A percentile compares a stretch with the other conserved stretches of the same genome.
Conservation (phyloP, 2,888 invertebrate species). For the Cacoxenus indagator region DNA sequence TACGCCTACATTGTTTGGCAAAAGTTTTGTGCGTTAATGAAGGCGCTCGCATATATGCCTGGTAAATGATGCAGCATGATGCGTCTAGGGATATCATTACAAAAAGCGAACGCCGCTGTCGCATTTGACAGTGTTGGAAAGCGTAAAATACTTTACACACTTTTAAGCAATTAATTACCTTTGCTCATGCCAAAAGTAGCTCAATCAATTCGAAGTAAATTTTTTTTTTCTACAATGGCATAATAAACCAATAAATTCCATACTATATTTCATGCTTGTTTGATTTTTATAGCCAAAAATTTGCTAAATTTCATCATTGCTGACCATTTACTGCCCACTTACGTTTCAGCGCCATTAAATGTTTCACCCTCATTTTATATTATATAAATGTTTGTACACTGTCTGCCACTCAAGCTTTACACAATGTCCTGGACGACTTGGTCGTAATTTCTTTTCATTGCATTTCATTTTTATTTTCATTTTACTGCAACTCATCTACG, state of each 20-base stretch:
- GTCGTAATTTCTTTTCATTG: not conserved
- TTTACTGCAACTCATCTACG: conserved; percentile 18
- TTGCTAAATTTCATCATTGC: not conserved
- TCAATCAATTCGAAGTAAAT: not conserved
- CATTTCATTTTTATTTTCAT: not conserved
- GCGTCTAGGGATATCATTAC: not conserved
- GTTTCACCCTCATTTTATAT: conserved; percentile 48
- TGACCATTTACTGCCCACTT: not conserved
- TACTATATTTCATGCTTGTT: conserved; percentile 44
- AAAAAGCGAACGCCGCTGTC: not conserved
- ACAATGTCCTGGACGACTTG: not conserved
- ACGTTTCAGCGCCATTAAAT: not conserved
- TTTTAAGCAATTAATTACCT: no score
- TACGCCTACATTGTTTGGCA: conserved; percentile 4
- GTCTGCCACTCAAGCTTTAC: conserved; percentile 53
- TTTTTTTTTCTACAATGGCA: not conserved
- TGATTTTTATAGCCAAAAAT: conserved; percentile 34
- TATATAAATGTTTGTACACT: conserved; percentile 58
- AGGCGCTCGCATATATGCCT: not conserved
- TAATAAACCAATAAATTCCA: conserved; percentile 30
- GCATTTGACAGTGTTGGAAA: not conserved
- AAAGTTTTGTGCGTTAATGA: conserved; percentile 21
- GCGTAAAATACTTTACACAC: not conserved
- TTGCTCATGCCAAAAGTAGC: not conserved
- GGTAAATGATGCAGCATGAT: not conserved